phyloP scores from a whole-genome alignment of 1,140 invertebrate genomes.

The Mizuhopecten yessoensis region DNA sequence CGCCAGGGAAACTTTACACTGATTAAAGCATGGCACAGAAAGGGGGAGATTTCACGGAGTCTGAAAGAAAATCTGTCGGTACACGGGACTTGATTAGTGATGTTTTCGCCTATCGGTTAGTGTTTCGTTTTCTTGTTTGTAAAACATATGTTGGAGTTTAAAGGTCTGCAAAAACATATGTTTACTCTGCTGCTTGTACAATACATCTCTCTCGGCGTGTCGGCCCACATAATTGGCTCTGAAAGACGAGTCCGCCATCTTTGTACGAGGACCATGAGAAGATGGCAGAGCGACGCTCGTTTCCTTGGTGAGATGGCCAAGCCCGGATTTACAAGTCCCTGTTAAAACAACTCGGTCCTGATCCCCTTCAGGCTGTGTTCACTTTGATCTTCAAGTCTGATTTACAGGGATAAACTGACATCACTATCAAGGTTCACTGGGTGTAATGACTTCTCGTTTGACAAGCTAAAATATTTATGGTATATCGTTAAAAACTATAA shows the following conservation, averaged over 20 bases:
- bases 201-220: constrained; percentile 6
- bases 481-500: too few species aligned
- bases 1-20: not conserved
- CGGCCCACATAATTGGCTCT: constrained; percentile 4
- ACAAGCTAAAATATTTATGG: too few species aligned
- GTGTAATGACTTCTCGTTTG: too few species aligned
- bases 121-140: constrained; percentile 57
- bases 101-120: constrained; percentile 46
- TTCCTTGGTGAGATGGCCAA: not conserved
- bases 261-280: not conserved
- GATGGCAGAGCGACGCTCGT: not conserved
- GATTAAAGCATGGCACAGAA: not conserved
- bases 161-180: constrained; percentile 56
- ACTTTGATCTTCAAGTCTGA: not conserved
- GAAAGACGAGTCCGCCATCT: constrained; percentile 19
- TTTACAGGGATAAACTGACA: not conserved
- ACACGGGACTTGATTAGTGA: constrained; percentile 41
- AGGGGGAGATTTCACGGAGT: not conserved
- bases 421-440: not conserved
- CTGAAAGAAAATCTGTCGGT: not conserved
- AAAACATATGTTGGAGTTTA: constrained; percentile 54
- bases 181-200: constrained; percentile 36
- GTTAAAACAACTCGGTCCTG: not conserved
- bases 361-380: not conserved
- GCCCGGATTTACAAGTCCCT: not conserved